A percentile compares a stretch with the other conserved stretches of the same genome.
Conservation (phyloP, 2,797 vertebrate genomes). For the Yasuhikotakia modesta region DNA sequence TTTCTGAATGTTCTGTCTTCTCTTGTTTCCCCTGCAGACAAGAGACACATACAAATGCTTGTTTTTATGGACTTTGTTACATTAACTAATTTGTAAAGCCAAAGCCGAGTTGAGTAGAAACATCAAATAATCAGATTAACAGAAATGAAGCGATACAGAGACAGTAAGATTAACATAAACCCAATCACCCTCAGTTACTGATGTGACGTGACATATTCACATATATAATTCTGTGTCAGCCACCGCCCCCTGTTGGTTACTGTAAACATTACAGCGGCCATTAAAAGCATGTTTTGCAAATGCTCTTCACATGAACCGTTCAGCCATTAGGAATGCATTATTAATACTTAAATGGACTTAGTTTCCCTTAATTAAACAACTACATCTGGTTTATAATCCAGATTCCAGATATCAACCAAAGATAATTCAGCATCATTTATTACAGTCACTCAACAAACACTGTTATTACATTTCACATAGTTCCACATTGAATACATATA, state of each 20-base stretch:
- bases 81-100: neutral
- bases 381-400: neutral
- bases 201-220: neutral
- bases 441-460: conserved; percentile 13
- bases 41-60: too few species aligned
- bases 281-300: neutral
- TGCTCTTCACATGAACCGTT: neutral
- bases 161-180: conserved; percentile 9
- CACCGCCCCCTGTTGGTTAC: conserved; percentile 18
- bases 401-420: conserved; percentile 8
- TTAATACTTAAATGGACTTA: neutral
- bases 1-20: conserved; percentile 96
- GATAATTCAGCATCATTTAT: conserved; percentile 10
- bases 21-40: conserved; percentile 84
- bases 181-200: neutral
- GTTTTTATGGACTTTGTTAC: neutral
- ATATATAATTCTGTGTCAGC: neutral
- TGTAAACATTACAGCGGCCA: neutral
- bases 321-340: neutral
- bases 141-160: conserved; percentile 12
- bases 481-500: neutral
- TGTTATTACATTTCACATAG: neutral
- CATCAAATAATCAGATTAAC: conserved; percentile 13
- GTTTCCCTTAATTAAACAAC: neutral
- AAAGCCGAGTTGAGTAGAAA: neutral